Percentiles rank a stretch among this genome's conserved stretches.
These are phyloP conservation scores for Mylabris sibirica DNA, from an alignment of 2,888 invertebrate species.

Conservation along the genomic window DNA sequence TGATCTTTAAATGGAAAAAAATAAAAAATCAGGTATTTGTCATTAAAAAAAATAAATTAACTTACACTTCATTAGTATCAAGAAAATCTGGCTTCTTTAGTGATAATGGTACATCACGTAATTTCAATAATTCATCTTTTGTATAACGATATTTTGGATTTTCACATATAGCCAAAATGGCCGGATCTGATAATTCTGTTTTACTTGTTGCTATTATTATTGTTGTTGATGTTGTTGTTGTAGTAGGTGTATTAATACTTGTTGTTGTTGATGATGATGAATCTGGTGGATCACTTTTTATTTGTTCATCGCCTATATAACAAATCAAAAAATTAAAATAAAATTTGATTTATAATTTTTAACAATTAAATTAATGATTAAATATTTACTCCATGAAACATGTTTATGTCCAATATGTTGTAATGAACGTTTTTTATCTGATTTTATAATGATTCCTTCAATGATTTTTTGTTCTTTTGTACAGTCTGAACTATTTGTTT, in stretches of 20 bases:
- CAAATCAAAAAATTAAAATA: conserved; percentile 26
- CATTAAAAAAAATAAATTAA: no score
- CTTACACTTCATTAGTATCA: conserved; percentile 67
- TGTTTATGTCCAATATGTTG: conserved; percentile 42
- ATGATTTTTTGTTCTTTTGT: background rate
- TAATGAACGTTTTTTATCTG: background rate
- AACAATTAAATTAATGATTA: background rate
- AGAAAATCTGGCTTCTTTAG: conserved; percentile 76
- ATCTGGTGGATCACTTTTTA: conserved; percentile 62
- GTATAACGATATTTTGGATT: conserved; percentile 66
- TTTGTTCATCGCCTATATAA: conserved; percentile 63
- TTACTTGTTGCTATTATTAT: conserved; percentile 31
- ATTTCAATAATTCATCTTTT: conserved; percentile 74
- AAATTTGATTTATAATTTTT: no score
- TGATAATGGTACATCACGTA: conserved; percentile 75
- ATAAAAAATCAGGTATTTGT: no score
- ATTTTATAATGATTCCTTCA: conserved; percentile 17
- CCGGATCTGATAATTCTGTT: conserved; percentile 62
- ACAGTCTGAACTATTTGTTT: background rate
- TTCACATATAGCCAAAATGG: conserved; percentile 67
- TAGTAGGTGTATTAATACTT: no score
- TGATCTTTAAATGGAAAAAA: conserved; percentile 35
- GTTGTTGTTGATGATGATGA: conserved; percentile 54
- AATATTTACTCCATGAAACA: conserved; percentile 53
- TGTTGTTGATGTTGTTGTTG: no score